phyloP scores from a whole-genome alignment of 2,797 vertebrate genomes.

The Euthynnus affinis region DNA sequence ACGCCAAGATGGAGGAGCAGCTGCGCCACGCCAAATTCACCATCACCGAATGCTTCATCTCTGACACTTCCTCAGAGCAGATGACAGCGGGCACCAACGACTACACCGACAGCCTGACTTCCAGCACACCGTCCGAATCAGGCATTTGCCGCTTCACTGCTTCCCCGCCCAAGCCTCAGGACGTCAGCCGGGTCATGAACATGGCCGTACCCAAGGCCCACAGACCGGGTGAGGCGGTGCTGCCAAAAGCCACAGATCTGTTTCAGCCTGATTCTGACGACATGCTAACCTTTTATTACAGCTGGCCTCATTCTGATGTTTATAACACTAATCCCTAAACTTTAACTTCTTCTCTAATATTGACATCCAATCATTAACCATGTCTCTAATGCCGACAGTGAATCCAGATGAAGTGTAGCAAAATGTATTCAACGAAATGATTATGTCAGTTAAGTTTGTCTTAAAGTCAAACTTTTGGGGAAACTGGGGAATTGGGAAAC shows the following conservation, averaged over 20 bases:
- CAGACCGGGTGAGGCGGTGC: conserved; percentile 91
- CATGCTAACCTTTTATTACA: conserved; percentile 15
- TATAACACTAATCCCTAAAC: conserved; percentile 32
- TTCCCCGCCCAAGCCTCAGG: conserved; percentile 98
- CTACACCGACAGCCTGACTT: conserved; percentile 98
- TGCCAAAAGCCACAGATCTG: conserved; percentile 11
- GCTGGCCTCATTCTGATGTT: neutral
- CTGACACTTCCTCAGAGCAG: conserved; percentile 98
- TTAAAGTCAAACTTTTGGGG: too few species aligned
- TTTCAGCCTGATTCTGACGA: neutral
- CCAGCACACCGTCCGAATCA: conserved; percentile 98
- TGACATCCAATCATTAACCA: conserved; percentile 19
- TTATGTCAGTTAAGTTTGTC: neutral
- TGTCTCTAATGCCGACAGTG: conserved; percentile 14
- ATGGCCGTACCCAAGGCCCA: conserved; percentile 99
- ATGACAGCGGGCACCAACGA: conserved; percentile 98
- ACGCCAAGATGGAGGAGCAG: conserved; percentile 99
- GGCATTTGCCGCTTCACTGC: conserved; percentile 99
- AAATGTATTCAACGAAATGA: conserved; percentile 2
- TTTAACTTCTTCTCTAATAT: conserved; percentile 26
- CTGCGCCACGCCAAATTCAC: conserved; percentile 98
- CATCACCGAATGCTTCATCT: conserved; percentile 99
- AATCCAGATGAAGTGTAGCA: neutral
- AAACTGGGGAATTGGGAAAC: neutral
- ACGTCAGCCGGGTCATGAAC: conserved; percentile 94